These are phyloP conservation scores for Hoplostethus atlanticus DNA, from an alignment of 2,797 vertebrate species.

Conservation along the genomic window DNA sequence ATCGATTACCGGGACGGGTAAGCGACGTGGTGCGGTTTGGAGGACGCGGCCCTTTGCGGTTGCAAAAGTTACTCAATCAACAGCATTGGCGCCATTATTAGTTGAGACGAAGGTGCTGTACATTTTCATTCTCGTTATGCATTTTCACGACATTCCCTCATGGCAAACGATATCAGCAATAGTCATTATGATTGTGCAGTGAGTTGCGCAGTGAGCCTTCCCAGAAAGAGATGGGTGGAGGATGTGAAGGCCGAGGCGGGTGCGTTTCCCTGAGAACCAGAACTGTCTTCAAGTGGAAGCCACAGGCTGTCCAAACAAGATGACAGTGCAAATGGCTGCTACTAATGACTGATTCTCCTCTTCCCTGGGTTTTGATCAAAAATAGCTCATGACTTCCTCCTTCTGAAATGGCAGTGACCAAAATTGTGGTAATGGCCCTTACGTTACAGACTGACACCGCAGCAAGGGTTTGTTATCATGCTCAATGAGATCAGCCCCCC, in stretches of 20 bases:
- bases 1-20: slow-evolving; percentile 37
- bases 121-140: slow-evolving; percentile 21
- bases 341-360: slow-evolving; percentile 81
- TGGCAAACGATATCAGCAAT: slow-evolving; percentile 20
- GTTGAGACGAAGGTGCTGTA: slow-evolving; percentile 13
- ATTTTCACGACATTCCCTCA: slow-evolving; percentile 8
- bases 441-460: slow-evolving; percentile 49
- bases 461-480: slow-evolving; percentile 46
- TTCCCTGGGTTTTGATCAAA: slow-evolving; percentile 77
- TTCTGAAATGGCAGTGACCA: slow-evolving; percentile 64
- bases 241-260: slow-evolving; percentile 38
- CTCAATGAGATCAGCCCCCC: slow-evolving; percentile 52
- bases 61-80: slow-evolving; percentile 29
- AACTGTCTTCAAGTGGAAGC: slow-evolving; percentile 66
- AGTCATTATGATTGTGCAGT: neutral
- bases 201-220: slow-evolving; percentile 24
- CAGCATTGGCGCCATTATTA: slow-evolving; percentile 36
- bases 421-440: slow-evolving; percentile 76
- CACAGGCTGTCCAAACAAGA: slow-evolving; percentile 81
- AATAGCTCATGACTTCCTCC: slow-evolving; percentile 61
- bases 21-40: slow-evolving; percentile 14
- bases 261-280: slow-evolving; percentile 59
- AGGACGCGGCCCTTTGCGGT: slow-evolving; percentile 11
- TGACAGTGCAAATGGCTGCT: slow-evolving; percentile 75
- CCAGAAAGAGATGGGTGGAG: slow-evolving; percentile 13